Evolutionary conservation across 2,797 vertebrate genomes (phyloP), one percentile per base, ranked within the genome.

Genomic region (Discoglossus pictus): DNA sequence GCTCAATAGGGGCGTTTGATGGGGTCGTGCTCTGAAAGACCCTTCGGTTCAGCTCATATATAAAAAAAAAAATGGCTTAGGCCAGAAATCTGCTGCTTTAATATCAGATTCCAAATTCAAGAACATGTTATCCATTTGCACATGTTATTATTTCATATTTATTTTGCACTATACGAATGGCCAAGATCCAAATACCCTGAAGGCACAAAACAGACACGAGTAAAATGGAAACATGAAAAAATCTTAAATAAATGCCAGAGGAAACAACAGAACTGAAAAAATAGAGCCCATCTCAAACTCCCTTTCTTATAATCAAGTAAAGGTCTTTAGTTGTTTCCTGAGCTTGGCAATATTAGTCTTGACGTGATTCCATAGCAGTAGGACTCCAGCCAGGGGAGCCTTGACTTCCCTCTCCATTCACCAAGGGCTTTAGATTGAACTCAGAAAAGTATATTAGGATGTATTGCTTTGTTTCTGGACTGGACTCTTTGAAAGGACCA

Each of bases 11-110:
- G 8, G 12, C 31, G 17, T 27, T 44, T 54, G 58, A 61, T 16
- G 36, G 48, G 58, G 48, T 62, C 63, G 60, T 55, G 72, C 74
- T 56, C 9, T 58, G 56, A 74, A 60, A 72, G 61, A 44, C 70
- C 70, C 54, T 27, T 43, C 23, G 16, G 20, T 23, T 58, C 44
- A 40, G 53, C 54, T 20, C n/a, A 21, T 27, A 36, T 10, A n/a
- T 2, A 18, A 46, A 27, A 17, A 20, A 39, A 50, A 31, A 60
- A 46, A 54, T n/a, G 23, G 38, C 60, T 42, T 36, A 60, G 44
- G 35, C 27, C 39, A 36, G 24, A 43, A 53, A 27, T 56, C 56
- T 36, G 16, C 38, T 51, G 47, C 47, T 21, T 56, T 35, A 35
- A 23, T 56, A 47, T 62, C 35, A 31, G 21, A 56, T 70, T 55